Evolutionary conservation across 1,140 invertebrate species (phyloP), one percentile per base, ranked within the genome.

Genomic region (Coptotermes formosanus): DNA sequence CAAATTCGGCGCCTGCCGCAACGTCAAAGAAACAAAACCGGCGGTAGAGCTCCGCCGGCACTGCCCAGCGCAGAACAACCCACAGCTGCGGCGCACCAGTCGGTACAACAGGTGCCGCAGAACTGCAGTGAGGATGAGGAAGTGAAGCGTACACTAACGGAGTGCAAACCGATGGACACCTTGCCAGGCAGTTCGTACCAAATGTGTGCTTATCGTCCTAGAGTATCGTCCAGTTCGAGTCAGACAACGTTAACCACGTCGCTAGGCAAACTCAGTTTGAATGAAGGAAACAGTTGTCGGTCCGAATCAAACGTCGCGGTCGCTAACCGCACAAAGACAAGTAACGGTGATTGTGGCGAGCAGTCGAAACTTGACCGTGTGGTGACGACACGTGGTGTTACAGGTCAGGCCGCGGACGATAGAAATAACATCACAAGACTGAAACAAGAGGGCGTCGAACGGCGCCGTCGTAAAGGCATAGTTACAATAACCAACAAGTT

Each of bases 201-300:
- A 25, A 55, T 21, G 52, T 55, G 21, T 21, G 52, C 19, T 16
- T 25, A 30, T 75, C 64, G 64, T 14, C n/a, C 64, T 12, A 75
- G 25, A 30, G 64, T n/a, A 30, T 75, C 25, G 25, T 30, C 64
- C 25, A n/a, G n/a, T 25, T 75, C 64, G 4, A 30, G 64, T 30
- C 64, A 75, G n/a, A 88, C 90, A 38, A 92, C 91, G 0, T 48
- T 91, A 55, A 88, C 91, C 84, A 90, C 91, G 43, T 90, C 90
- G 21, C 88, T 91, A 43, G 90, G 90, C 45, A 44, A 52, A 32
- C 82, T 83, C 25, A 83, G 82, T 32, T 30, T 83, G 2, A 52
- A 83, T 11, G 82, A 30, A 30, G 64, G 64, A 30, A 64, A 23
- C 21, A 75, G n/a, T 25, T 30, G 64, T 30, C 64, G n/a, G 7